Evolutionary conservation across 2,888 invertebrate species (phyloP).

Genomic region (Prosapia bicincta): DNA sequence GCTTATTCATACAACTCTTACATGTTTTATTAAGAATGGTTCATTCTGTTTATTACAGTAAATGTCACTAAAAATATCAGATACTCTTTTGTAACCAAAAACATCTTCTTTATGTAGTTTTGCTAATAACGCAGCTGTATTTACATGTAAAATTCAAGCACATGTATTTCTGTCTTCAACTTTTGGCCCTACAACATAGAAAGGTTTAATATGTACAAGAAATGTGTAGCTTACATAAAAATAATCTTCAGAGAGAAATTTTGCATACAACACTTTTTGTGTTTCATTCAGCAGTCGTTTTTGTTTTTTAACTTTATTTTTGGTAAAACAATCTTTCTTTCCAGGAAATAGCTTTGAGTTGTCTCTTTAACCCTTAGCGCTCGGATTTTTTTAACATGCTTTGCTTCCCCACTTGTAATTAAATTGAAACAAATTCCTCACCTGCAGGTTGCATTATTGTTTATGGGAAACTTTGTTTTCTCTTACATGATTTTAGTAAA

Average conservation of each 20-base stretch:
- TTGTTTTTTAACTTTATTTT: background rate
- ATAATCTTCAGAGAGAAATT: background rate
- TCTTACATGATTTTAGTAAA: too few species aligned
- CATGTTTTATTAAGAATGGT: too few species aligned
- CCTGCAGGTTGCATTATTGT: too few species aligned
- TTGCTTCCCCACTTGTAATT: too few species aligned
- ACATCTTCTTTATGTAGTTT: background rate
- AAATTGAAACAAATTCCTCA: too few species aligned
- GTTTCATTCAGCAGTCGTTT: background rate
- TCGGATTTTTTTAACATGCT: too few species aligned
- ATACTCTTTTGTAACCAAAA: background rate
- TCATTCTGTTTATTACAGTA: too few species aligned
- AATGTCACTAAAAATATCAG: too few species aligned
- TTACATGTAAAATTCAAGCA: background rate
- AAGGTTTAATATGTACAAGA: background rate
- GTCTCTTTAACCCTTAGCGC: too few species aligned
- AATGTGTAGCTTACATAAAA: background rate
- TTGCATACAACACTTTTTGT: constrained; percentile 3
- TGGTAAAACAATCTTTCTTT: background rate
- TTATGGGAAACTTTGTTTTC: too few species aligned
- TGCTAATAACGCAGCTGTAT: background rate
- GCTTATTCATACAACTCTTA: too few species aligned
- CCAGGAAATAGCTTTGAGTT: constrained; percentile 5
- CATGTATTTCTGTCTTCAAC: background rate
- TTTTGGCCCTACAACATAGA: background rate